Evolutionary conservation across 2,113 vertebrate genomes (phyloP).

Genomic region (Ceyx melanurus): DNA sequence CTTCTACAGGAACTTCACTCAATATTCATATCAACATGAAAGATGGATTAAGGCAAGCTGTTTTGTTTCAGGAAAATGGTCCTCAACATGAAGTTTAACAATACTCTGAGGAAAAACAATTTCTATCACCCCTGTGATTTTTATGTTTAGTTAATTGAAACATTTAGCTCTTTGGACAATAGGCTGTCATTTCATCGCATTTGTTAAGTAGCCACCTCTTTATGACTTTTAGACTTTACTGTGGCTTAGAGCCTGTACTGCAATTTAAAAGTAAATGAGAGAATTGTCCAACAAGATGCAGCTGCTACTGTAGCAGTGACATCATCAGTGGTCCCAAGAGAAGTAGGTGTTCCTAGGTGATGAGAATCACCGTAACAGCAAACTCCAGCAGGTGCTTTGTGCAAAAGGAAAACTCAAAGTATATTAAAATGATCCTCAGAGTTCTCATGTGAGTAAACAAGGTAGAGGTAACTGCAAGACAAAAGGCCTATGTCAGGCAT

Average conservation of each 20-base stretch:
- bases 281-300: neutral
- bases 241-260: neutral
- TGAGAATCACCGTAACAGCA: neutral
- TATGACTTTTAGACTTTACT: neutral
- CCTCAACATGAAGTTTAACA: neutral
- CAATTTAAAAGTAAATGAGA: neutral
- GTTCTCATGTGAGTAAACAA: neutral
- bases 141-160: neutral
- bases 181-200: neutral
- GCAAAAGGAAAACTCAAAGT: neutral
- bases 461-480: neutral
- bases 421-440: neutral
- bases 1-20: neutral
- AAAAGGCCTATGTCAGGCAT: neutral
- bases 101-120: neutral
- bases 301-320: neutral
- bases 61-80: neutral
- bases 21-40: neutral
- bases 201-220: neutral
- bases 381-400: neutral
- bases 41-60: neutral
- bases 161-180: neutral
- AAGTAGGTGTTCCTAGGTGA: neutral
- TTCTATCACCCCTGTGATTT: neutral
- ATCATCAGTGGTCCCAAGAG: neutral